Percentiles rank a stretch among this genome's conserved stretches.
These are phyloP conservation scores for Agrochola circellaris DNA, from an alignment of 2,888 invertebrate genomes.

Conservation along the genomic window DNA sequence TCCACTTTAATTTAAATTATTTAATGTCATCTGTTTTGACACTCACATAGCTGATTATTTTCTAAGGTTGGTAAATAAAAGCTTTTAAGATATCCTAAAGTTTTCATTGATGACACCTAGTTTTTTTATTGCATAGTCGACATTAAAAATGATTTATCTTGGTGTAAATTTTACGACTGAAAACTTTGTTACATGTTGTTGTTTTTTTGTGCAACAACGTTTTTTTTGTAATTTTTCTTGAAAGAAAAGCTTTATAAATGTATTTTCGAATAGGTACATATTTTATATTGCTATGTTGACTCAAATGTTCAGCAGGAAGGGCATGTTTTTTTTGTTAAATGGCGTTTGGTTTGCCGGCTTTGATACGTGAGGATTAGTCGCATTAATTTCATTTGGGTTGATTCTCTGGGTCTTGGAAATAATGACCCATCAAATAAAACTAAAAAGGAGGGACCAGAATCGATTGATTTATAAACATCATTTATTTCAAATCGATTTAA, in stretches of 20 bases:
- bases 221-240: too few species aligned
- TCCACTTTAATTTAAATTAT: conserved; percentile 1
- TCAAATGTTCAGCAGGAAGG: not conserved
- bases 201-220: not conserved
- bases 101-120: not conserved
- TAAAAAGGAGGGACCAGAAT: conserved; percentile 43
- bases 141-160: not conserved
- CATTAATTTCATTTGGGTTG: conserved; percentile 44
- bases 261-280: not conserved
- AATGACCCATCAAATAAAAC: conserved; percentile 38
- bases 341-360: conserved; percentile 8
- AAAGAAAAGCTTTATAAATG: too few species aligned
- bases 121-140: not conserved
- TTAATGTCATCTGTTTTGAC: not conserved
- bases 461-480: conserved; percentile 56
- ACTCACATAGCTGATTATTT: not conserved
- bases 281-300: not conserved
- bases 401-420: conserved; percentile 39
- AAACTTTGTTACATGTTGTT: not conserved
- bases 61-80: not conserved
- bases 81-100: not conserved
- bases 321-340: not conserved
- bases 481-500: conserved; percentile 55
- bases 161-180: not conserved
- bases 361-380: conserved; percentile 14